Evolutionary conservation across 1,140 invertebrate genomes (phyloP), one percentile per base, ranked within the genome.

Genomic region (Telenomus remus): DNA sequence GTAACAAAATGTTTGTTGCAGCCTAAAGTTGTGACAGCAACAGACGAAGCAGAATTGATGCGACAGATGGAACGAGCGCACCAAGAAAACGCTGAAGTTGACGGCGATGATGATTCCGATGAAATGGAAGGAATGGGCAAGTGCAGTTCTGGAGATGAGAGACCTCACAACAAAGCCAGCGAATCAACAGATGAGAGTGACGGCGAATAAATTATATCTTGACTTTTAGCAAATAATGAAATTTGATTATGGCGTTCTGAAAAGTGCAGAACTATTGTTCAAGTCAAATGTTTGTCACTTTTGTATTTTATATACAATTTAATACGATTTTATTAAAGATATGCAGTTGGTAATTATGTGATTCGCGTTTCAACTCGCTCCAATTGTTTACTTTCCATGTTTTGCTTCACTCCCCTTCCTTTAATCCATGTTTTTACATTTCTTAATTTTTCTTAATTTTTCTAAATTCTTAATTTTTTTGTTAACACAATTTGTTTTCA

Each of bases 11-110:
- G 34, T 5, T 35, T 10, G 1, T 57, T 86, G 10, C 81, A 97
- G 95, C 97, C 97, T 44, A 98, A 99, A 91, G 97, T 99, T 50
- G 97, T 99, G 7, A 99, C 98, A 15, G 97, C 98, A 50, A 94
- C 95, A 9, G 98, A 99, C 87, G 98, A 99, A 88, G 95, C 95
- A 0, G 97, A 99, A 86, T 89, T 99, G 68, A 94, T 95, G 11
- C 91, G 95, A 84, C 95, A 97, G 86, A 93, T 99, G 93, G 96
- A 99, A 89, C 91, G 94, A 57, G 93, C 97, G 9, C 97, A 98
- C 86, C 91, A 94, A 54, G 96, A 97, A 86, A 99, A 98, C 87
- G 93, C 94, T 1, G 97, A 99, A 89, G 95, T 98, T 11, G 94
- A 94, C 76, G 94, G 96, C 50, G 95, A 97, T 83, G 95, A 95